These are phyloP conservation scores for Heliconius hewitsoni DNA, from an alignment of 1,140 invertebrate genomes.

Conservation along the genomic window DNA sequence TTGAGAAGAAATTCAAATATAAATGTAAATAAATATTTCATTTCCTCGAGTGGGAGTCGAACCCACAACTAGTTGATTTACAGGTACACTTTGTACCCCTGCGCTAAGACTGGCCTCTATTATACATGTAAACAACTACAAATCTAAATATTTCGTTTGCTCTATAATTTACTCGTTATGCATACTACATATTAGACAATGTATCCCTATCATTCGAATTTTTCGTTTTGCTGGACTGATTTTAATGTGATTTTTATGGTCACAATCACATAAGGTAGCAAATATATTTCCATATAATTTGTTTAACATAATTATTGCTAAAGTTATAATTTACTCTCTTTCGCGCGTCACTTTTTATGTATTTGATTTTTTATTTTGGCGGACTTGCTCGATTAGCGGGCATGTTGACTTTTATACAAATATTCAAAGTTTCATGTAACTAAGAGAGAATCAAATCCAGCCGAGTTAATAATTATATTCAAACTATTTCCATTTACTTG, in stretches of 20 bases:
- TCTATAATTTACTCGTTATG: background rate
- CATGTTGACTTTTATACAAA: no score
- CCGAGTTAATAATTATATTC: no score
- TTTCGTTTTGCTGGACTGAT: conserved; percentile 1
- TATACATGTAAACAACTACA: background rate
- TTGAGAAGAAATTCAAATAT: no score
- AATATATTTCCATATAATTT: background rate
- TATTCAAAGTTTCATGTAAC: no score
- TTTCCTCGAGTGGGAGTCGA: no score
- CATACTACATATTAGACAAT: background rate
- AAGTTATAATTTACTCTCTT: background rate
- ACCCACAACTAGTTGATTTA: no score
- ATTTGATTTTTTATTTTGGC: background rate
- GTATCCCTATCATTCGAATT: background rate
- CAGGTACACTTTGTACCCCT: no score
- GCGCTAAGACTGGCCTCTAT: background rate
- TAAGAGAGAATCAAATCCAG: no score
- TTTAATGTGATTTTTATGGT: background rate
- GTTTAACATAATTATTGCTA: background rate
- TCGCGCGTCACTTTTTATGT: background rate
- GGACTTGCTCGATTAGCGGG: no score
- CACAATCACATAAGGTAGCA: background rate
- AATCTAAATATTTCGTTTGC: background rate
- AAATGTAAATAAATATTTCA: no score
- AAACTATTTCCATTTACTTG: no score